Evolutionary conservation across 2,113 vertebrate genomes (phyloP), one percentile per base, ranked within the genome.

Genomic region (Sturnira hondurensis): DNA sequence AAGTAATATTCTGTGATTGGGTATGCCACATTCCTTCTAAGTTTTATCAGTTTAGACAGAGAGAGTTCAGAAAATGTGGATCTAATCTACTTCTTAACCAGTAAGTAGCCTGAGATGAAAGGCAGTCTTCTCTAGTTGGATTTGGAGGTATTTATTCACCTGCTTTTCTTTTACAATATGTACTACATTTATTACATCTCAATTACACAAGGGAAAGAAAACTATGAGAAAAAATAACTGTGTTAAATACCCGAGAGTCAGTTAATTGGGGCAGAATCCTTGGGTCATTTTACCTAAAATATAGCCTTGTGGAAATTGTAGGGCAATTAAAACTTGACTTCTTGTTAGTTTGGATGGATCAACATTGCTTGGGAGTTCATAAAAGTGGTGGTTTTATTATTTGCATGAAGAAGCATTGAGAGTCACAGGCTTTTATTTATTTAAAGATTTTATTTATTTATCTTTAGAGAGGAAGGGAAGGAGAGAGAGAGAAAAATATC

Each of bases 121-220:
- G 88, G 10, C 47, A 65, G 28, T 76, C 26, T 84, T n/a, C 33
- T 85, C n/a, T 91, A n/a, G 58, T 43, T 94, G 43, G 31, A 91
- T 93, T 97, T 93, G 63, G 26, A 74, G 41, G n/a, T 97, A 63
- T 96, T 96, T 97, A 68, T 89, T 84, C 78, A 93, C 74, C 87
- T 94, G 95, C 58, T 96, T 97, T 94, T 73, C 77, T 93, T 96
- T 94, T 89, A 54, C 33, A 81, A 31, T 14, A n/a, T 93, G 15
- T 41, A n/a, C 20, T 93, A 50, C n/a, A 22, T 91, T 86, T 95
- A 86, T 95, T 94, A 93, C 52, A 94, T 85, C 33, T 95, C 81
- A 94, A 43, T 97, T 96, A 91, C 67, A 95, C 52, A 20, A 71
- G 47, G 33, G 86, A 95, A 87, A 92, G 77, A 92, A 92, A 93